A percentile compares a stretch with the other conserved stretches of the same genome.
phyloP scores from a whole-genome alignment of 2,888 invertebrate genomes.

The Microplitis manilae region DNA sequence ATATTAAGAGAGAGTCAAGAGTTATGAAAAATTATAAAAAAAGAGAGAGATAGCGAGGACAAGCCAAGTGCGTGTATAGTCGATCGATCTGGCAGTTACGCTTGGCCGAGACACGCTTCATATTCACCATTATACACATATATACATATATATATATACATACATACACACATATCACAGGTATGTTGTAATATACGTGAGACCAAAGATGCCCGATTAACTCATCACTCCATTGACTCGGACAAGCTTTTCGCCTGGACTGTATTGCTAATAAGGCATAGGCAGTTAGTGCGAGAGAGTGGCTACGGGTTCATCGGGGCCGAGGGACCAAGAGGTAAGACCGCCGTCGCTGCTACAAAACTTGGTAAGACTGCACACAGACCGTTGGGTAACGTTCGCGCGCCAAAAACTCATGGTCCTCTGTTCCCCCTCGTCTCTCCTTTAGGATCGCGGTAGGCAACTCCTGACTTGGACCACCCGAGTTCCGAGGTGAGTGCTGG shows the following conservation, averaged over 20 bases:
- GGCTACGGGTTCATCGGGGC: constrained; percentile 23
- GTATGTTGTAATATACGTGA: neutral
- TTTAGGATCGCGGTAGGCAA: constrained; percentile 40
- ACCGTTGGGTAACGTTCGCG: constrained; percentile 24
- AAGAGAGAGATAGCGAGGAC: too few species aligned
- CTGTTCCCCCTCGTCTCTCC: constrained; percentile 14
- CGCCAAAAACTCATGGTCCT: constrained; percentile 30
- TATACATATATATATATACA: too few species aligned
- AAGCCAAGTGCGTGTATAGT: too few species aligned
- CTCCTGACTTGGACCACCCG: constrained; percentile 65
- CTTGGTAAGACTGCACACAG: constrained; percentile 27
- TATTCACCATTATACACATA: too few species aligned
- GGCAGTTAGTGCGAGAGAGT: constrained; percentile 60
- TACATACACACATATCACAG: neutral
- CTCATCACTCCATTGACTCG: constrained; percentile 57
- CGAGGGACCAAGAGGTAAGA: constrained; percentile 16
- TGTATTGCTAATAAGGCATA: constrained; percentile 71
- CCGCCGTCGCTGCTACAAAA: neutral
- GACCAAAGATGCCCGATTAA: constrained; percentile 58
- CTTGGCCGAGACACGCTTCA: too few species aligned
- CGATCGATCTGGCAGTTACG: too few species aligned
- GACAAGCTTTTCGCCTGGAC: constrained; percentile 68
- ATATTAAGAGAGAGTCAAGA: too few species aligned
- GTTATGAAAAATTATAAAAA: too few species aligned
- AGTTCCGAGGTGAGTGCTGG: constrained; percentile 71